Conservation (phyloP, 2,113 vertebrate species). For the Hippolais icterina region DNA sequence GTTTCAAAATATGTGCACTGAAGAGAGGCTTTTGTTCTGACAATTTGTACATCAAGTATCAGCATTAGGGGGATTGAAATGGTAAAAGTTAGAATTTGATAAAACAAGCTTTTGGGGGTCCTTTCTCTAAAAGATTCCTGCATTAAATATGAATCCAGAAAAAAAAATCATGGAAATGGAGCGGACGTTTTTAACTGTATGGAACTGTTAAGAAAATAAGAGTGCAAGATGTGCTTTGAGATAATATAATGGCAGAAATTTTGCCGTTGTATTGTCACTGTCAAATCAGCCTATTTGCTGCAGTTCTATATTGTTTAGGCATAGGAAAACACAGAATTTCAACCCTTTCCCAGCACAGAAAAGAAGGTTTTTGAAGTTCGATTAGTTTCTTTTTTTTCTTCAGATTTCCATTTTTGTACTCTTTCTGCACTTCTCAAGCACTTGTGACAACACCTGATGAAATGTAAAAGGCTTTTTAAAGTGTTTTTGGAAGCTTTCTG, state of each 20-base stretch:
- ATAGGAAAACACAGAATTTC: background rate
- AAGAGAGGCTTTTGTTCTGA: constrained; percentile 23
- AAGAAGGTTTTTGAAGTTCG: background rate
- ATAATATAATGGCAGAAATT: background rate
- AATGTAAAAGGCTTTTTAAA: background rate
- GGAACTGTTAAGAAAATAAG: background rate
- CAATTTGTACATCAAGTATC: constrained; percentile 30
- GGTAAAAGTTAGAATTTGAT: constrained; percentile 18
- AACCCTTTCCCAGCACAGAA: background rate
- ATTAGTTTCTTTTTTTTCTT: background rate
- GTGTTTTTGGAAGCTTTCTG: background rate
- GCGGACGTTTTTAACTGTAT: background rate
- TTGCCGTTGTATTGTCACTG: background rate
- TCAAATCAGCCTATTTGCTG: background rate
- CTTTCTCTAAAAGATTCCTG: background rate
- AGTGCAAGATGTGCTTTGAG: background rate
- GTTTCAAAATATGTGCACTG: background rate
- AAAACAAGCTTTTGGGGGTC: constrained; percentile 7
- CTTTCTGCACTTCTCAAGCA: background rate
- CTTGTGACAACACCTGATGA: background rate
- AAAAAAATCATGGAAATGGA: background rate
- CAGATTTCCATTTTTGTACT: background rate
- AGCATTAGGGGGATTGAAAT: constrained; percentile 12
- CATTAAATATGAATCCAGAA: background rate
- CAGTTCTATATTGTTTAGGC: background rate